A percentile compares a stretch with the other conserved stretches of the same genome.
phyloP scores from a whole-genome alignment of 2,797 vertebrate genomes.

The Cyprinella venusta region DNA sequence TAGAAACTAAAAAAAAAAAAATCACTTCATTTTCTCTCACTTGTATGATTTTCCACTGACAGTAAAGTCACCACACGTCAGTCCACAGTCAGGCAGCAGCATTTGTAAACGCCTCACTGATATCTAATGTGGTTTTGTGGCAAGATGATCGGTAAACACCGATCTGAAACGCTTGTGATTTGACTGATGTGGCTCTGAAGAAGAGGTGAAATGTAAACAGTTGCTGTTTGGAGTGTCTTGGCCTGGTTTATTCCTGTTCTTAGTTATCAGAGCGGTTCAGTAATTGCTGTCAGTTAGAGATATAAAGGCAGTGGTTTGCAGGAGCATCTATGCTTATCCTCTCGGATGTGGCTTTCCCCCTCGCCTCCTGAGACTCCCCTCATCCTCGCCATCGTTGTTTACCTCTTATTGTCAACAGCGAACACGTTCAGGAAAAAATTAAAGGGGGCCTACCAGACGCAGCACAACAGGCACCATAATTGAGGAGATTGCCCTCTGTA shows the following conservation, averaged over 20 bases:
- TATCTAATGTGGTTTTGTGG: slow-evolving; percentile 60
- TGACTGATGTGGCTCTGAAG: slow-evolving; percentile 58
- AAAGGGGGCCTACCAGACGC: slow-evolving; percentile 72
- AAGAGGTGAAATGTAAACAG: slow-evolving; percentile 72
- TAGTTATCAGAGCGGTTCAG: slow-evolving; percentile 63
- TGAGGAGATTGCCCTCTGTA: slow-evolving; percentile 80
- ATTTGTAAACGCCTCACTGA: slow-evolving; percentile 36
- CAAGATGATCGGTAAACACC: slow-evolving; percentile 55
- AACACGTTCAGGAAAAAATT: slow-evolving; percentile 66
- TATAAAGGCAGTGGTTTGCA: slow-evolving; percentile 64
- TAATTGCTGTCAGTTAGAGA: slow-evolving; percentile 85
- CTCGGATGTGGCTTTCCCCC: slow-evolving; percentile 73
- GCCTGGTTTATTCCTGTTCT: slow-evolving; percentile 69
- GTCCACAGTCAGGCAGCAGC: slow-evolving; percentile 21
- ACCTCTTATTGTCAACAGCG: slow-evolving; percentile 81
- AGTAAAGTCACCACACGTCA: slow-evolving; percentile 35
- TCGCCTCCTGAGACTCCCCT: slow-evolving; percentile 80
- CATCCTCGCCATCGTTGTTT: slow-evolving; percentile 75
- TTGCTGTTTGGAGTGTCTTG: slow-evolving; percentile 73
- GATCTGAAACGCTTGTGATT: slow-evolving; percentile 52
- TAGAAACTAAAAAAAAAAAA: slow-evolving; percentile 21
- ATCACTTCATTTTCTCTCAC: slow-evolving; percentile 10
- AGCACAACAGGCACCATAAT: slow-evolving; percentile 77
- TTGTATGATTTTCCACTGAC: slow-evolving; percentile 32
- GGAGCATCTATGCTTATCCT: slow-evolving; percentile 51